Percentiles rank a stretch among this genome's conserved stretches.
These are phyloP conservation scores for Seriola rivoliana DNA, from an alignment of 2,113 vertebrate species.

Conservation along the genomic window DNA sequence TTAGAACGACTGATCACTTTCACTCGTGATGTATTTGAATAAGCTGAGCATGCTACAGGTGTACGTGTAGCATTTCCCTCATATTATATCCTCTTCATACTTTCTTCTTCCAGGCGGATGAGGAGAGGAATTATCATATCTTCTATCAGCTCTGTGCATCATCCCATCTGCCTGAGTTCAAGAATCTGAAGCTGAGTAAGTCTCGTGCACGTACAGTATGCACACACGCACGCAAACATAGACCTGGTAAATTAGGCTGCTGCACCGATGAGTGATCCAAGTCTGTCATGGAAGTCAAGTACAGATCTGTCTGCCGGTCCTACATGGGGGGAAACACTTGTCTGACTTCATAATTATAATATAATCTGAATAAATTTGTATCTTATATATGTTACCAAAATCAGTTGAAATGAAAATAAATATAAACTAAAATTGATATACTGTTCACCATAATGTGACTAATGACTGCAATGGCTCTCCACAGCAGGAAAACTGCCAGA, in stretches of 20 bases:
- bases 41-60: neutral
- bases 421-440: no score
- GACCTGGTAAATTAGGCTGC: neutral
- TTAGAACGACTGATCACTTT: neutral
- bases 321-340: no score
- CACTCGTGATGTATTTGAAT: neutral
- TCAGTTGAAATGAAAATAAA: neutral
- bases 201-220: neutral
- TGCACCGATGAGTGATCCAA: neutral
- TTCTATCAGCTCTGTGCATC: constrained; percentile 99
- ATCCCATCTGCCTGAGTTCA: constrained; percentile 92
- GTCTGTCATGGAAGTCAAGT: neutral
- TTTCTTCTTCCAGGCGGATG: constrained; percentile 89
- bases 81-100: neutral
- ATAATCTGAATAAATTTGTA: neutral
- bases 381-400: neutral
- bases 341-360: no score
- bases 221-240: no score
- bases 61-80: neutral
- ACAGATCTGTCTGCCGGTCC: no score
- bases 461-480: neutral
- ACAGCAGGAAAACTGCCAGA: neutral
- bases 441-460: no score
- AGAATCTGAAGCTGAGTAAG: constrained; percentile 91
- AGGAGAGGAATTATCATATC: constrained; percentile 98